Evolutionary conservation across 2,888 invertebrate species (phyloP), one percentile per base, ranked within the genome.

Genomic region (Sphaeridia pumilis): DNA sequence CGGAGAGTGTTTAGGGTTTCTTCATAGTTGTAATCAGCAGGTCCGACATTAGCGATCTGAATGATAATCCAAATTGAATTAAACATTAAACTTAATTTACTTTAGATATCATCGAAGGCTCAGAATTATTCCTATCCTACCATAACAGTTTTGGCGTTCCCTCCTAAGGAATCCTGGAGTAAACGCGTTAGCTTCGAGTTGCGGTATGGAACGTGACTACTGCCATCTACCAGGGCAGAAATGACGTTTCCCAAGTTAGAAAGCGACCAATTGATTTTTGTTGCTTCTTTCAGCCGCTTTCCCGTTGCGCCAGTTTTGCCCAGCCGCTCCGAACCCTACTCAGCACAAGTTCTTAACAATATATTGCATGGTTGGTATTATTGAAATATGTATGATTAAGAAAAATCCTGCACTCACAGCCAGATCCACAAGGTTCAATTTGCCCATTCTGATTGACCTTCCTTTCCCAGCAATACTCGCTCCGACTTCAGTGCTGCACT

Each of bases 221-320:
- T 95, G 42, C 94, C 93, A 73, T 98, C 97, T 2, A 95, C 95
- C 58, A 98, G 75, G 1, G 98, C 94, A 3, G 95, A 94, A 65
- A 99, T 98, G 2, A 98, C 98, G 73, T 97, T 97, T 25, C 97
- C 97, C 50, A 98, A 75, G 0, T 94, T 95, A 0, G 97, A 95
- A 0, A 98, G 78, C 0, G 97, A 97, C 58, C 95, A 79, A 76
- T 97, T 97, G 64, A 60, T 60, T 73, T 95, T 97, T 0, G 93
- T 92, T 0, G 97, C 95, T 72, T 98, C 97, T 68, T 93, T 87
- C 49, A 97, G 74, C 1, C 95, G 78, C 59, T 90, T 82, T 26
- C 97, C 92, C 27, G 85, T 83, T 0, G 97, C 90, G 66, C 94
- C 94, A 0, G 97, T 95, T 73, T 97, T 93, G 67, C 87, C 87